These are phyloP conservation scores for Eueides isabella DNA, from an alignment of 1,140 invertebrate genomes.

Conservation along the genomic window DNA sequence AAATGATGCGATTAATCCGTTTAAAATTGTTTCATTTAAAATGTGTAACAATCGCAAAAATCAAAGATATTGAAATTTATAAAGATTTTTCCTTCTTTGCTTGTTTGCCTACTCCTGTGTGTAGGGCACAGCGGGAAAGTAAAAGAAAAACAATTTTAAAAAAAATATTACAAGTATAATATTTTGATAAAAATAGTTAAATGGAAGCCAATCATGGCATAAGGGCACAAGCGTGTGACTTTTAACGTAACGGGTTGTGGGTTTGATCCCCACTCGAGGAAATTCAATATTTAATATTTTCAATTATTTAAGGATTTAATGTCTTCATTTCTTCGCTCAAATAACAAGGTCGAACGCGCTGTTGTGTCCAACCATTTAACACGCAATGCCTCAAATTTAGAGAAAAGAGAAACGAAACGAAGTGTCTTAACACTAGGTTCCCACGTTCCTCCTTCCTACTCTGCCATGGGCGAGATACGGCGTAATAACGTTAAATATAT, in stretches of 20 bases:
- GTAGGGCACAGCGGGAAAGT: too few relatives aligned
- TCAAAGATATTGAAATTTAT: too few relatives aligned
- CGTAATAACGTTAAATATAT: too few relatives aligned
- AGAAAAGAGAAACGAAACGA: not conserved
- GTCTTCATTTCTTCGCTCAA: not conserved
- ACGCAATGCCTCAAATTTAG: not conserved
- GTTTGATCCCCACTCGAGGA: not conserved
- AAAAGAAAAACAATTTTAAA: too few relatives aligned
- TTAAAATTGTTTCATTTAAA: too few relatives aligned
- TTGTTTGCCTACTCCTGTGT: too few relatives aligned
- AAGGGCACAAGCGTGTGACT: not conserved
- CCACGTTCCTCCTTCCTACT: not conserved
- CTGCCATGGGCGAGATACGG: not conserved
- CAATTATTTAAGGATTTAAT: too few relatives aligned
- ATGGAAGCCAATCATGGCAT: not conserved
- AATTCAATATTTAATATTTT: not conserved
- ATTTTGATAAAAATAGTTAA: not conserved
- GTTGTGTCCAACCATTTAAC: not conserved
- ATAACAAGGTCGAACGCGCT: not conserved
- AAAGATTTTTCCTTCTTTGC: too few relatives aligned
- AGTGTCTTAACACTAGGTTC: not conserved
- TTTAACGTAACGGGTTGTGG: too few relatives aligned
- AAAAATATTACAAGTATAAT: too few relatives aligned
- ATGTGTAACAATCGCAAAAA: too few relatives aligned
- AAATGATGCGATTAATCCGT: too few relatives aligned